phyloP scores from a whole-genome alignment of 2,797 vertebrate genomes.

The Acipenser transmontanus region DNA sequence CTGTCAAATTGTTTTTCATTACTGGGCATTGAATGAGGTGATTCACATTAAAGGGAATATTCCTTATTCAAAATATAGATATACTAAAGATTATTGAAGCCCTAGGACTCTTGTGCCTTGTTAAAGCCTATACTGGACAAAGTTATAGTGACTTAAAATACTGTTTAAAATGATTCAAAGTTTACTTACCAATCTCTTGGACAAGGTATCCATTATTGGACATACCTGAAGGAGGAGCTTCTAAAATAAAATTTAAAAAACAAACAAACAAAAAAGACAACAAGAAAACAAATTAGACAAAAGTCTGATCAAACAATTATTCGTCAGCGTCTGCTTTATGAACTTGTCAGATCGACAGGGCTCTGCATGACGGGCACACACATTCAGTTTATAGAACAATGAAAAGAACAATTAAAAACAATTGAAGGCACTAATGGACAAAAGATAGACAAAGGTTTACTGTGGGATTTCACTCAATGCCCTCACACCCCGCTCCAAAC shows the following conservation, averaged over 20 bases:
- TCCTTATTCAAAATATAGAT: no score
- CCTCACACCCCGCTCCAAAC: not conserved
- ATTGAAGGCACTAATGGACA: not conserved
- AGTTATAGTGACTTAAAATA: no score
- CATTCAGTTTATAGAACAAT: slow-evolving; percentile 1
- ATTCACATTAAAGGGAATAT: no score
- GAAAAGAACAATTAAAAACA: not conserved
- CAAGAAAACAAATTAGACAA: not conserved
- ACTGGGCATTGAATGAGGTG: no score
- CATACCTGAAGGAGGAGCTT: slow-evolving; percentile 77
- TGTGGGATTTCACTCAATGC: not conserved
- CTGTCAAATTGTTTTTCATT: no score
- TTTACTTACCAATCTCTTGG: slow-evolving; percentile 86
- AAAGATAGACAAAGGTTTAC: not conserved
- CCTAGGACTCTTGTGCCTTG: no score
- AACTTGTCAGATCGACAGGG: not conserved
- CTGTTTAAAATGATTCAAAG: not conserved
- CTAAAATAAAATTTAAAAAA: slow-evolving; percentile 49
- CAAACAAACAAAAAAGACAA: slow-evolving; percentile 2
- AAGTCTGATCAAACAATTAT: no score
- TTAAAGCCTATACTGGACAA: no score
- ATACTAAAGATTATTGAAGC: no score
- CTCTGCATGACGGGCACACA: not conserved
- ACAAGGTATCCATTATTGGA: slow-evolving; percentile 90
- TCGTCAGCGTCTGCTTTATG: not conserved